Evolutionary conservation across 2,888 invertebrate genomes (phyloP).

Genomic region (Trachelus tabidus): DNA sequence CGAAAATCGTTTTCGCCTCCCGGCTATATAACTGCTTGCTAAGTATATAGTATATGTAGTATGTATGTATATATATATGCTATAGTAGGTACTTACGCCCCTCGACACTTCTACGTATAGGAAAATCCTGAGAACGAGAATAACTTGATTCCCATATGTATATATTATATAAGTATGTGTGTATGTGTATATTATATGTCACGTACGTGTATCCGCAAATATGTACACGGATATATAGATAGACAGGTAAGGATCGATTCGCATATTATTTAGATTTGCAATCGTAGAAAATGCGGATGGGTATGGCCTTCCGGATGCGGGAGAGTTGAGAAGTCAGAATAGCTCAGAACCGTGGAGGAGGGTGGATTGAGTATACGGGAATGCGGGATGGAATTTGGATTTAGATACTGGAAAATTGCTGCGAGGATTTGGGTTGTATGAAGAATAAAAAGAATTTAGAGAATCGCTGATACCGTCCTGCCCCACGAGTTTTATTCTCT

Average conservation of each 20-base stretch:
- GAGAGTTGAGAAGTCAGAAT: background rate
- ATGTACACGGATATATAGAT: background rate
- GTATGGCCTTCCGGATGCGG: background rate
- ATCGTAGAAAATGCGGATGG: background rate
- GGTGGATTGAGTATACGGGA: background rate
- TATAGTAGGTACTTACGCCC: background rate
- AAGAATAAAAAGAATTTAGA: background rate
- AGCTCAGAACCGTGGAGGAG: background rate
- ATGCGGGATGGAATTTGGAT: background rate
- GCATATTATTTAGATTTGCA: background rate
- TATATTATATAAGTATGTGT: background rate
- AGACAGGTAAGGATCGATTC: background rate
- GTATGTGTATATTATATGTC: background rate
- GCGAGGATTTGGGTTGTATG: background rate
- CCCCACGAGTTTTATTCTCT: background rate
- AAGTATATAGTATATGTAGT: background rate
- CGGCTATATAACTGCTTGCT: background rate
- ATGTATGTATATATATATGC: background rate
- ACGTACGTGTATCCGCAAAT: background rate
- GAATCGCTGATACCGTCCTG: background rate
- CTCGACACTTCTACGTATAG: background rate
- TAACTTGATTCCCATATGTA: background rate
- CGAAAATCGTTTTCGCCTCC: background rate
- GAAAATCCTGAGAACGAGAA: background rate
- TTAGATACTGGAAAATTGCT: background rate